A percentile compares a stretch with the other conserved stretches of the same genome.
Evolutionary conservation across 2,113 vertebrate species (phyloP).

Genomic region (Syngnathoides biaculeatus): DNA sequence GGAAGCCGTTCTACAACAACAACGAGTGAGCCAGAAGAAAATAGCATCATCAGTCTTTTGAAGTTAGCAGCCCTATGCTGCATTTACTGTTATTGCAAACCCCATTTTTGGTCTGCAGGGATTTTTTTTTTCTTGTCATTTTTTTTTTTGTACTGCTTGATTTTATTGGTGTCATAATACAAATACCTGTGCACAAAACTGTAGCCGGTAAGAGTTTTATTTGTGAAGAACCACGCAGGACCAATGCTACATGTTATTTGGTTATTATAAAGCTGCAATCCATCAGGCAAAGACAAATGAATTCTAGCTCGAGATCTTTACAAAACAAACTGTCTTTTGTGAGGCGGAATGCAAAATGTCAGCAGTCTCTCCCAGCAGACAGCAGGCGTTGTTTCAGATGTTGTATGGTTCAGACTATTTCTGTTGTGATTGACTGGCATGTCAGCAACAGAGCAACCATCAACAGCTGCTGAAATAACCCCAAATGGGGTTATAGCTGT

Average conservation of each 20-base stretch:
- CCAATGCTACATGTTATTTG: background rate
- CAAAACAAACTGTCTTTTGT: constrained; percentile 39
- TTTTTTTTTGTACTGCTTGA: background rate
- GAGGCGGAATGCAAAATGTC: constrained; percentile 52
- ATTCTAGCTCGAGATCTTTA: constrained; percentile 25
- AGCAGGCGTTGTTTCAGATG: constrained; percentile 33
- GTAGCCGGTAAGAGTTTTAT: background rate
- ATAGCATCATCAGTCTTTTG: constrained; percentile 47
- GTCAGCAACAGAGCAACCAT: constrained; percentile 58
- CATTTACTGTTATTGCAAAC: constrained; percentile 41
- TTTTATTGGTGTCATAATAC: constrained; percentile 5
- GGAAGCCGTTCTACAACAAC: constrained; percentile 53
- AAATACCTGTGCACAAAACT: background rate
- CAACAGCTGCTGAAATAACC: constrained; percentile 63
- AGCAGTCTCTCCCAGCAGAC: constrained; percentile 44
- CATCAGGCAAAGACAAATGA: constrained; percentile 9
- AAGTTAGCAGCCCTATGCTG: constrained; percentile 42
- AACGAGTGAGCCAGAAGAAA: constrained; percentile 39
- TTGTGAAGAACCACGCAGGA: background rate
- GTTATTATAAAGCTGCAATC: background rate
- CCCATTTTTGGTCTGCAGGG: constrained; percentile 15
- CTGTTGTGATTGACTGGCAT: constrained; percentile 60
- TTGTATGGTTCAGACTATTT: constrained; percentile 53
- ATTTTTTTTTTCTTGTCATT: constrained; percentile 16
- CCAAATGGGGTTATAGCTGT: constrained; percentile 58